Evolutionary conservation across 1,140 invertebrate species (phyloP).

Genomic region (Drosophila guanche): DNA sequence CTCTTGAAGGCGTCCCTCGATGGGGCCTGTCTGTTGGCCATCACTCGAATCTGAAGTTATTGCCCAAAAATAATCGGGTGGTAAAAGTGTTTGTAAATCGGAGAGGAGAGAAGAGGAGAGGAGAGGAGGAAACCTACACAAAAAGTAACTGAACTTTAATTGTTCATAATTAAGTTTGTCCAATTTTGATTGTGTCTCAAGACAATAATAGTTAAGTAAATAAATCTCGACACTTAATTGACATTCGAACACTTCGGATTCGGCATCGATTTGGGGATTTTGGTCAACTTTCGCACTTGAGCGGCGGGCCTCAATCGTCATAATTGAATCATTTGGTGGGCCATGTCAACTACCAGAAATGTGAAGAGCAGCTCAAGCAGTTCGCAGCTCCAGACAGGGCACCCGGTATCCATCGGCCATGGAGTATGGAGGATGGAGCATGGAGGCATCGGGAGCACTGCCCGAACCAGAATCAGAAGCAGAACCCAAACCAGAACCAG

Average conservation of each 20-base stretch:
- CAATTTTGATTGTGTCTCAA: slow-evolving; percentile 45
- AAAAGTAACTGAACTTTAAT: slow-evolving; percentile 76
- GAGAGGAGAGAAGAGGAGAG: background rate
- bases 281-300: slow-evolving; percentile 71
- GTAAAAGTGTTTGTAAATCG: slow-evolving; percentile 17
- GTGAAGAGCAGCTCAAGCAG: slow-evolving; percentile 21
- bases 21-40: slow-evolving; percentile 11
- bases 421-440: too few species aligned
- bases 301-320: slow-evolving; percentile 4
- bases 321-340: slow-evolving; percentile 69
- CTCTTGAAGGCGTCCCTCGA: slow-evolving; percentile 17
- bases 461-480: too few species aligned
- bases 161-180: slow-evolving; percentile 79
- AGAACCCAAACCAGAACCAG: too few species aligned
- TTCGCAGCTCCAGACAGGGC: slow-evolving; percentile 12
- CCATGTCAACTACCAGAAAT: slow-evolving; percentile 46
- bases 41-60: slow-evolving; percentile 32
- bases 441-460: too few species aligned
- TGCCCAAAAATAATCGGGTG: slow-evolving; percentile 50
- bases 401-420: slow-evolving; percentile 43
- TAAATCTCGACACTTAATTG: slow-evolving; percentile 69
- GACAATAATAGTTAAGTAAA: slow-evolving; percentile 67
- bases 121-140: slow-evolving; percentile 32
- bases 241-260: slow-evolving; percentile 41
- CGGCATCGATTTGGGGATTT: slow-evolving; percentile 16